Evolutionary conservation across 2,797 vertebrate species (phyloP).

Genomic region (Lindbergichthys nudifrons): DNA sequence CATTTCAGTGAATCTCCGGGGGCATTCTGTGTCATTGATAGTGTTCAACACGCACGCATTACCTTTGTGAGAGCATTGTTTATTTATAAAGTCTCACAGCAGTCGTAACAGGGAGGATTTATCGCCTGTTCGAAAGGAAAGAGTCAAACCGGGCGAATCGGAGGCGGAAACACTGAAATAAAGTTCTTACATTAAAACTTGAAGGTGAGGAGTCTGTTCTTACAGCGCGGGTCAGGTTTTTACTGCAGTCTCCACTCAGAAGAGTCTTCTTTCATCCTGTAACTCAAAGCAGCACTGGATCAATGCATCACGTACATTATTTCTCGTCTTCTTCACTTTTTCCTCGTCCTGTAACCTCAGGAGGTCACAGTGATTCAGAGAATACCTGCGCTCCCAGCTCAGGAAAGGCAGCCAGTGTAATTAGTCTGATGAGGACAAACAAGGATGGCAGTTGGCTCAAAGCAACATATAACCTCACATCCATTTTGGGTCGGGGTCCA

Average conservation of each 20-base stretch:
- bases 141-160: neutral
- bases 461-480: conserved; percentile 69
- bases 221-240: conserved; percentile 3
- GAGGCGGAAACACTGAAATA: neutral
- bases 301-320: conserved; percentile 35
- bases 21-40: conserved; percentile 30
- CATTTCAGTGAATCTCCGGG: conserved; percentile 36
- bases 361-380: conserved; percentile 42
- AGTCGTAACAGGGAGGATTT: neutral
- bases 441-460: conserved; percentile 71
- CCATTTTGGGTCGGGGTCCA: conserved; percentile 61
- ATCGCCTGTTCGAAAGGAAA: neutral
- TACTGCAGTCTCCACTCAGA: conserved; percentile 5
- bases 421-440: conserved; percentile 78
- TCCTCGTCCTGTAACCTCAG: conserved; percentile 12
- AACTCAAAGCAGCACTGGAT: conserved; percentile 28
- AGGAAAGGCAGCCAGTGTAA: conserved; percentile 56
- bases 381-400: conserved; percentile 29
- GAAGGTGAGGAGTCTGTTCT: conserved; percentile 27
- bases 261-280: neutral
- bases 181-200: conserved; percentile 22
- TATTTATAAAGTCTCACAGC: conserved; percentile 29
- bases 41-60: conserved; percentile 1
- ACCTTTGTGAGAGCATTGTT: conserved; percentile 15
- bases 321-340: conserved; percentile 2